A percentile compares a stretch with the other conserved stretches of the same genome.
phyloP scores from a whole-genome alignment of 2,113 vertebrate species.

The Chauna torquata region DNA sequence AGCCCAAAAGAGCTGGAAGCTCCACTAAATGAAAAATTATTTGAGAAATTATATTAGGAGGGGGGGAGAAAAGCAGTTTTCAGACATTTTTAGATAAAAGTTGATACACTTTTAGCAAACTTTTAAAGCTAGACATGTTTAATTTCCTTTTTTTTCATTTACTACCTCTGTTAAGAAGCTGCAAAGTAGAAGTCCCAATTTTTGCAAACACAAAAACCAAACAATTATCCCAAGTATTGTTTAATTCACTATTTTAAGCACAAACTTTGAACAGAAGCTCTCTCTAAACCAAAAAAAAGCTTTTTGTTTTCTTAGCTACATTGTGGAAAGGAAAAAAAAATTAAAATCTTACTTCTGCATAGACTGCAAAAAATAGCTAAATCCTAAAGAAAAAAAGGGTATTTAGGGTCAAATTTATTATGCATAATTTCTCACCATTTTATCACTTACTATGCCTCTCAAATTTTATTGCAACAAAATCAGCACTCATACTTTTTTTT shows the following conservation, averaged over 20 bases:
- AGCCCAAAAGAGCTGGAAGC: not conserved
- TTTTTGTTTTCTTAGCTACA: not conserved
- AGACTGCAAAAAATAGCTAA: not conserved
- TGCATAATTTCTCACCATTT: not conserved
- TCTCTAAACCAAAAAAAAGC: not conserved
- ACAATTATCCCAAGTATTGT: not conserved
- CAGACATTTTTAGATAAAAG: not conserved
- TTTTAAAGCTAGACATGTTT: not conserved
- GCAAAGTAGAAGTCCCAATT: not conserved
- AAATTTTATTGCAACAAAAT: not conserved
- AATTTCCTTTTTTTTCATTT: not conserved
- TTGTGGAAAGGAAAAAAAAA: not conserved
- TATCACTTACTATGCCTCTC: not conserved
- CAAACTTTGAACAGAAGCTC: not conserved
- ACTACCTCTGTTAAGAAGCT: not conserved
- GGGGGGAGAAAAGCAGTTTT: not conserved
- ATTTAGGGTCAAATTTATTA: not conserved
- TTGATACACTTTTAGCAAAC: not conserved
- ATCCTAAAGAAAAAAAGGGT: not conserved
- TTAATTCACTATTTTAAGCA: not conserved
- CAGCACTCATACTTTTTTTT: not conserved
- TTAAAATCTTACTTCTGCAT: not conserved
- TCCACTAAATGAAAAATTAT: not conserved
- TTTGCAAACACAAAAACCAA: not conserved
- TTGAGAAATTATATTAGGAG: not conserved